These are phyloP conservation scores for Sinocyclocheilus rhinocerous DNA, from an alignment of 2,113 vertebrate genomes.

Conservation along the genomic window DNA sequence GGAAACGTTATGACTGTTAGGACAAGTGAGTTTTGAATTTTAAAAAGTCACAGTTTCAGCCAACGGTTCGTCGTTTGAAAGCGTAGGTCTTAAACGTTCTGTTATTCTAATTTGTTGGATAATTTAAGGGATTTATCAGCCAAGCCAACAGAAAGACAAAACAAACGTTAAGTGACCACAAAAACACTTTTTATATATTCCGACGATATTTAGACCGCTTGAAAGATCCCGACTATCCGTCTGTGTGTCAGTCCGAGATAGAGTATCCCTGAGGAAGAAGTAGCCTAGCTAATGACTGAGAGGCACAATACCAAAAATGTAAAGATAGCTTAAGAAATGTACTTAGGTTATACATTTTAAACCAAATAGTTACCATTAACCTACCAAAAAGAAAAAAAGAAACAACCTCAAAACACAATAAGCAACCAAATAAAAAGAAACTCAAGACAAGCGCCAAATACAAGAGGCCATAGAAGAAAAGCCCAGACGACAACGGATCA, in stretches of 20 bases:
- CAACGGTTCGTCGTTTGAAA: neutral
- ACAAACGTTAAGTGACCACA: neutral
- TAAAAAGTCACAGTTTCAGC: neutral
- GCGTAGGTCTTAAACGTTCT: too few species aligned
- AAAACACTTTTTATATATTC: neutral
- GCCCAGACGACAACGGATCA: constrained; percentile 76
- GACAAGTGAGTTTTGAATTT: constrained; percentile 36
- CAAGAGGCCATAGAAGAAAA: constrained; percentile 52
- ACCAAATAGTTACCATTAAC: constrained; percentile 7
- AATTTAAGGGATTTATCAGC: neutral
- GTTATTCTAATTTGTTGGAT: neutral
- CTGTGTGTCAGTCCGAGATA: constrained; percentile 72
- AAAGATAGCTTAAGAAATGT: constrained; percentile 56
- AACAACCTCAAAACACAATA: constrained; percentile 13
- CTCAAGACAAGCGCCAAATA: constrained; percentile 59
- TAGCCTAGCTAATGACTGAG: constrained; percentile 45
- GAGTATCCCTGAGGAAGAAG: constrained; percentile 55
- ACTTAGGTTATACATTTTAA: constrained; percentile 56
- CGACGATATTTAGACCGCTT: neutral
- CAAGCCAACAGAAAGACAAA: neutral
- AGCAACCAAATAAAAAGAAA: constrained; percentile 59
- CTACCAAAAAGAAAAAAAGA: constrained; percentile 33
- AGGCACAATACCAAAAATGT: constrained; percentile 63
- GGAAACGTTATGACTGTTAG: constrained; percentile 51
- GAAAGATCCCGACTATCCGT: constrained; percentile 67